Conservation (phyloP, 2,113 vertebrate genomes). For the Rhombomys opimus region DNA sequence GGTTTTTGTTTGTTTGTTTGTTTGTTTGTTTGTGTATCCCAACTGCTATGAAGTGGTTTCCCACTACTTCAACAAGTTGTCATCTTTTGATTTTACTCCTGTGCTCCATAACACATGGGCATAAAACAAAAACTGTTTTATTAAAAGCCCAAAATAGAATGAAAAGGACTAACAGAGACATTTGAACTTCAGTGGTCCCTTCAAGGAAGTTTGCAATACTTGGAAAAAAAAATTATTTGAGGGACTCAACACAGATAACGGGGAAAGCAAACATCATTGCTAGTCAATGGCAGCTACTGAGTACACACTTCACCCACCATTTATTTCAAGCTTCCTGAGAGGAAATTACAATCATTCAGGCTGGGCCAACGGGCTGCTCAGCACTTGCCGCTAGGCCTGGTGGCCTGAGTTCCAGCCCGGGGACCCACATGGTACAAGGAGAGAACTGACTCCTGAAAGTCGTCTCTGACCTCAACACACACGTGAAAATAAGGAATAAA, state of each 20-base stretch:
- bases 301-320: not conserved
- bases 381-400: not conserved
- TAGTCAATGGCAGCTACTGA: not conserved
- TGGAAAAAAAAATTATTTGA: slow-evolving; percentile 9
- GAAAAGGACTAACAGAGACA: not conserved
- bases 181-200: not conserved
- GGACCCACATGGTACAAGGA: not conserved
- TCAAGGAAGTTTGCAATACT: not conserved
- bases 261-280: not conserved
- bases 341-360: not conserved
- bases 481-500: not conserved
- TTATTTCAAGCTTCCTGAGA: not conserved
- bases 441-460: not conserved
- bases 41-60: not conserved
- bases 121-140: slow-evolving; percentile 8
- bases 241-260: not conserved
- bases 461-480: not conserved
- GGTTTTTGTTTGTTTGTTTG: not conserved
- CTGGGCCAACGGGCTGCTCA: not conserved
- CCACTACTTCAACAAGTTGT: not conserved
- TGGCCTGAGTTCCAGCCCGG: not conserved
- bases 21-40: not conserved
- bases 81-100: not conserved
- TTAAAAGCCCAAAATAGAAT: not conserved
- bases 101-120: not conserved